A percentile compares a stretch with the other conserved stretches of the same genome.
Conservation (phyloP, 1,140 invertebrate species). For the Caenorhabditis latens region DNA sequence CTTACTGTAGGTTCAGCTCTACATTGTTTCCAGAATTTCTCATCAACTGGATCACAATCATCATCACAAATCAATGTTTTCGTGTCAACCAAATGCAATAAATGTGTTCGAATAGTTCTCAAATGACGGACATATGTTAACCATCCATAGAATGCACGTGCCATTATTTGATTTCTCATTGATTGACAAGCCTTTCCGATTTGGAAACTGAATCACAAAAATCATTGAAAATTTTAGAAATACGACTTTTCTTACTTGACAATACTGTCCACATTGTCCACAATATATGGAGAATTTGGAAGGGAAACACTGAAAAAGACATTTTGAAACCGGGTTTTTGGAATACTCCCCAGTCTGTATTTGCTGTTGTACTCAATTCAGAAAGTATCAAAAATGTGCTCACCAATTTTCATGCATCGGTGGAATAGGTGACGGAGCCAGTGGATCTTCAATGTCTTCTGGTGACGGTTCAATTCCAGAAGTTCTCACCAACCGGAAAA, state of each 20-base stretch:
- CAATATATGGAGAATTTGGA: constrained; percentile 63
- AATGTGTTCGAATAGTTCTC: constrained; percentile 89
- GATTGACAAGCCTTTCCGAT: constrained; percentile 88
- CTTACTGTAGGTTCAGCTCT: constrained; percentile 68
- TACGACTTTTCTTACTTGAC: constrained; percentile 57
- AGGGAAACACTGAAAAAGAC: constrained; percentile 64
- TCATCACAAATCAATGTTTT: constrained; percentile 65
- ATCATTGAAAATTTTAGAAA: constrained; percentile 49
- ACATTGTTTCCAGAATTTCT: constrained; percentile 72
- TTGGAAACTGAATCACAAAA: constrained; percentile 79
- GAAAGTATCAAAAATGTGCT: neutral
- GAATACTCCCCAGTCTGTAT: neutral
- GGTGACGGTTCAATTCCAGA: constrained; percentile 39
- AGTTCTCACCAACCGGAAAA: constrained; percentile 81
- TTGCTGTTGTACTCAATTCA: too few relatives aligned
- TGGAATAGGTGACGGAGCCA: constrained; percentile 33
- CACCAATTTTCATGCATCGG: constrained; percentile 54
- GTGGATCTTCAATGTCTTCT: constrained; percentile 46
- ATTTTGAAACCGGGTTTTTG: neutral
- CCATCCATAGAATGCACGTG: constrained; percentile 94
- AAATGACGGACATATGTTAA: constrained; percentile 91
- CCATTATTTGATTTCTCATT: constrained; percentile 93
- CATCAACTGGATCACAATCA: constrained; percentile 69
- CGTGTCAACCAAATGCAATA: constrained; percentile 87
- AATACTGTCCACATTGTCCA: constrained; percentile 63